Evolutionary conservation across 2,113 vertebrate genomes (phyloP).

Genomic region (Ptyas mucosa): DNA sequence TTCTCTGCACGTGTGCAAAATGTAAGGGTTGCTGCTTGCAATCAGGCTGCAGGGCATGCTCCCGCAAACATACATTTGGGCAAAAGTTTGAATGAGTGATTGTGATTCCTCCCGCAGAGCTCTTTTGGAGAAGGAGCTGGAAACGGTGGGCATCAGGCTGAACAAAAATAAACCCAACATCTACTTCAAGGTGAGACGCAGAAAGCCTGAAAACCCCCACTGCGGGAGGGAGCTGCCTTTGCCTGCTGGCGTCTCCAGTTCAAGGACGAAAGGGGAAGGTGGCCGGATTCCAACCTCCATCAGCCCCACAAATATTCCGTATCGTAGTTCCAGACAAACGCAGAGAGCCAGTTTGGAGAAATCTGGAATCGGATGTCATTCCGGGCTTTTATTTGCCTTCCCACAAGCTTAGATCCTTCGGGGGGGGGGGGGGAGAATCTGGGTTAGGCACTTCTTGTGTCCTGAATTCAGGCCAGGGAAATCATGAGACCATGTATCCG

Average conservation of each 20-base stretch:
- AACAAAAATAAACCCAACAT: conserved; percentile 95
- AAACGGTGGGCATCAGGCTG: conserved; percentile 94
- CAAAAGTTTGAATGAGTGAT: too few species aligned
- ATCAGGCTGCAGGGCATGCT: background rate
- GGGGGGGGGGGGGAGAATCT: background rate
- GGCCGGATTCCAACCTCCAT: background rate
- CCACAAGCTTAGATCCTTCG: background rate
- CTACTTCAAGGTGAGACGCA: conserved; percentile 92
- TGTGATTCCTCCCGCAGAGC: conserved; percentile 63
- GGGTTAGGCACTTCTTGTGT: background rate
- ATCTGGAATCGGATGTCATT: background rate
- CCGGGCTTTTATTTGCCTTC: background rate
- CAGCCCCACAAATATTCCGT: background rate
- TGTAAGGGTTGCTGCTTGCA: background rate
- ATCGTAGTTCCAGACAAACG: background rate
- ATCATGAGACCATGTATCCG: background rate
- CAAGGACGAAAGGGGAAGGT: too few species aligned
- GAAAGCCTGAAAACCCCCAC: background rate
- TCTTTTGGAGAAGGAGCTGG: conserved; percentile 93
- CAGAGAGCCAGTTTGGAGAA: background rate
- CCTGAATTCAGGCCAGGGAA: background rate
- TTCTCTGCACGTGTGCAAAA: background rate
- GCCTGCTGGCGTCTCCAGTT: too few species aligned
- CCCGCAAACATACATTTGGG: background rate
- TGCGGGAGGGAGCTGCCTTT: background rate